Evolutionary conservation across 35 echinoderm and acorn worm genomes (phyloP).

Genomic region (Apostichopus californicus): DNA sequence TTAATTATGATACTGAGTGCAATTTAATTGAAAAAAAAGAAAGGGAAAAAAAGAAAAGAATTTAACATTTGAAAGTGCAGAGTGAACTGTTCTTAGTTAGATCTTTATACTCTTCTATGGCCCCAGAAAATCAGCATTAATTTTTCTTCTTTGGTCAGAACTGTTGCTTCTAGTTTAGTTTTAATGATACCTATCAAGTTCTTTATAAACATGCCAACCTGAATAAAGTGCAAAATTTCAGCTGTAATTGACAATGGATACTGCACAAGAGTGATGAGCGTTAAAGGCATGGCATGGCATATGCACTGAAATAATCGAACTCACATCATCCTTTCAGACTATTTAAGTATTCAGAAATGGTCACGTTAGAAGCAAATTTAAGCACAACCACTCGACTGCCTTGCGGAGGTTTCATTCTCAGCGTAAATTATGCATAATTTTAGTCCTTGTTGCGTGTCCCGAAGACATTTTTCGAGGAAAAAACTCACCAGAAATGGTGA

Average conservation of each 20-base stretch:
- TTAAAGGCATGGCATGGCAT: background rate
- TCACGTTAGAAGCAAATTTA: background rate
- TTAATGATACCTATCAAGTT: background rate
- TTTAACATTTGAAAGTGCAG: too few species aligned
- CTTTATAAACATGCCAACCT: background rate
- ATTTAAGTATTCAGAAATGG: too few species aligned
- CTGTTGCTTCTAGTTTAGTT: background rate
- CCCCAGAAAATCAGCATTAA: background rate
- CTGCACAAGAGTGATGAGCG: background rate
- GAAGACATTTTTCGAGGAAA: too few species aligned
- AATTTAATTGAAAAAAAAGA: too few species aligned
- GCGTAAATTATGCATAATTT: background rate
- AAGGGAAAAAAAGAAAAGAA: too few species aligned
- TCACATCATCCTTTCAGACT: too few species aligned
- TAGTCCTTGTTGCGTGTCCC: background rate
- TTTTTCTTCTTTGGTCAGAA: background rate
- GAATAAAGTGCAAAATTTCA: background rate
- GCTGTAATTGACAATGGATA: background rate
- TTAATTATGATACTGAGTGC: too few species aligned
- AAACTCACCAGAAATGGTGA: too few species aligned
- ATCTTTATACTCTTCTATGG: too few species aligned
- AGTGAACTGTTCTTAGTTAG: background rate
- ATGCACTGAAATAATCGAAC: too few species aligned
- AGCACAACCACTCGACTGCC: background rate
- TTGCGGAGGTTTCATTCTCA: background rate